Evolutionary conservation across 2,797 vertebrate genomes (phyloP), one percentile per base, ranked within the genome.

Genomic region (Sebastolobus altivelis): DNA sequence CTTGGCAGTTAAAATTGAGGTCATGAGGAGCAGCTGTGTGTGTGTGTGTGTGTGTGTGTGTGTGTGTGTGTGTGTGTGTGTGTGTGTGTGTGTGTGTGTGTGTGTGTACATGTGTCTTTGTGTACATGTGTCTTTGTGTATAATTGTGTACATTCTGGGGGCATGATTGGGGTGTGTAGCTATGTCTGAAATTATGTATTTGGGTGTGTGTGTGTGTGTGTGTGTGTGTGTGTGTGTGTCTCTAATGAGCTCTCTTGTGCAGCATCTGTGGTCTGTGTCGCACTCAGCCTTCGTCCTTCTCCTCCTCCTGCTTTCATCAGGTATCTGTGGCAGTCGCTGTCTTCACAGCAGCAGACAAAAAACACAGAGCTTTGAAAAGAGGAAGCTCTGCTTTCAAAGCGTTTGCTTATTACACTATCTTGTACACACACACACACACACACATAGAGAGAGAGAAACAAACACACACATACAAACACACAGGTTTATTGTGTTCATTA

Each of bases 1-100:
- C 88, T 92, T 83, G 65, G 78, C 60, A 77, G 67, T 91, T 92
- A 87, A 88, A 92, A 94, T 94, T 93, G 90, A 93, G 94, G 92
- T 94, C 93, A 94, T 91, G 63, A 82, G 82, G 86, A 91, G 86
- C 90, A 93, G 87, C 84, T 92, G 91, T 78, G 58, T 68, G 75
- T 83, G 86, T 72, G 62, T 61, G 40, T 68, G 75, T 68, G 63
- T 72, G 56, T 72, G 43, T 61, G 40, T 67, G 27, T 62, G 35
- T 69, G 59, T 76, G 46, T 65, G 22, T 56, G 52, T 73, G 60
- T 66, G 74, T 83, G 86, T 71, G 62, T 61, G 40, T 68, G 75
- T 68, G 63, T 72, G 56, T 72, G 43, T 61, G 40, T 92, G 91
- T 77, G 60, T 68, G 75, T 83, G 86, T 72, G 63, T 61, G 40